Conservation (phyloP, 2,797 vertebrate species). For the Lepidocolaptes lacrymiger region DNA sequence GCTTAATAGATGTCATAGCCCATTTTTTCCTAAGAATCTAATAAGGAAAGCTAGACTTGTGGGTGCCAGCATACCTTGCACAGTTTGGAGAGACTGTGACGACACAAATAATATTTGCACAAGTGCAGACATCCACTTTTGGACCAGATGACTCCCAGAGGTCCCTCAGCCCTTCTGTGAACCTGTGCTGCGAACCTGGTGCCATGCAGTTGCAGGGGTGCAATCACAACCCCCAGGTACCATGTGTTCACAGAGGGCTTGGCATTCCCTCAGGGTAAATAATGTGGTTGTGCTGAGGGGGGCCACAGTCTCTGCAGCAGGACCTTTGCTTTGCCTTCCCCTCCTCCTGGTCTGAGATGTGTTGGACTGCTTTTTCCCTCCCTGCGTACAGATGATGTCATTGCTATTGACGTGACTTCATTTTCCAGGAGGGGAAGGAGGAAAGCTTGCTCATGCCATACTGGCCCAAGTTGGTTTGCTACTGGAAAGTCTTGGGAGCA, state of each 20-base stretch:
- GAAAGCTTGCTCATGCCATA: not conserved
- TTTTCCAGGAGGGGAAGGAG: not conserved
- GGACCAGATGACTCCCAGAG: not conserved
- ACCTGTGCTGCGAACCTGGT: not conserved
- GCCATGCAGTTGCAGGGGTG: not conserved
- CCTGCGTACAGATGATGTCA: not conserved
- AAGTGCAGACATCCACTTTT: not conserved
- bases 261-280: not conserved
- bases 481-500: not conserved
- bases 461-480: not conserved
- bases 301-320: not conserved
- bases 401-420: not conserved
- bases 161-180: accelerated
- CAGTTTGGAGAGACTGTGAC: not conserved
- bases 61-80: not conserved
- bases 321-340: not conserved
- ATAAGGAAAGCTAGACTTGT: not conserved
- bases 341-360: not conserved
- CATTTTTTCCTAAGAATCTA: not conserved
- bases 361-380: not conserved
- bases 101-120: not conserved
- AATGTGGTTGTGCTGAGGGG: not conserved
- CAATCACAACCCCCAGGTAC: not conserved
- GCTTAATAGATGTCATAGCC: not conserved
- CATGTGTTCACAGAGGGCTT: accelerated